phyloP scores from a whole-genome alignment of 2,113 vertebrate genomes.

The Semicossyphus pulcher region DNA sequence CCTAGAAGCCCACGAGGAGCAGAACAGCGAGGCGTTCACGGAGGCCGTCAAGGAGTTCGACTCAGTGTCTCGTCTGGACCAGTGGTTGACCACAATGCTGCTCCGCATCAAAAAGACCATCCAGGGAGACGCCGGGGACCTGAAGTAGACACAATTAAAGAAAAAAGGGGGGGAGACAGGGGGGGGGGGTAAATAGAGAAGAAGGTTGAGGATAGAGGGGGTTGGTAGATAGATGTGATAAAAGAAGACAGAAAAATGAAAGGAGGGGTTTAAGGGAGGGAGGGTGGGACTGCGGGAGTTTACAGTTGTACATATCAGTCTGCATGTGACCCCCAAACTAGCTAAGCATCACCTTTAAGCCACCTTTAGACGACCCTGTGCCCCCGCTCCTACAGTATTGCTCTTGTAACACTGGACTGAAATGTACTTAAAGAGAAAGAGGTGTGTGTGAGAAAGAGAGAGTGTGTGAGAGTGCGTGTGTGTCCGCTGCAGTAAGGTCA shows the following conservation, averaged over 20 bases:
- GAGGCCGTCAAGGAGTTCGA: constrained; percentile 98
- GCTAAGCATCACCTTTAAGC: constrained; percentile 62
- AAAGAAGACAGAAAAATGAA: background rate
- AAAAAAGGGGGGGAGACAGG: background rate
- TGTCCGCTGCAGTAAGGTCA: constrained; percentile 26
- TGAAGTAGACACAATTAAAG: constrained; percentile 84
- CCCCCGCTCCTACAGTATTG: constrained; percentile 60
- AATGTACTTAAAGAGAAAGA: constrained; percentile 33
- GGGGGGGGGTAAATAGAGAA: background rate
- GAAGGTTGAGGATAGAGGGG: background rate
- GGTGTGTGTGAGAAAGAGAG: constrained; percentile 7
- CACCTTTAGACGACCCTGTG: constrained; percentile 41
- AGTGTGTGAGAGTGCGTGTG: constrained; percentile 13
- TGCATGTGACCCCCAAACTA: constrained; percentile 72
- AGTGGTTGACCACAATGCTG: constrained; percentile 97
- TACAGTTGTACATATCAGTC: constrained; percentile 77
- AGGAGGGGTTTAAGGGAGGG: background rate
- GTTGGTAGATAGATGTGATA: background rate
- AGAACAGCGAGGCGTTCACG: constrained; percentile 96
- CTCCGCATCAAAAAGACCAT: constrained; percentile 98
- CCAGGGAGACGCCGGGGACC: constrained; percentile 91
- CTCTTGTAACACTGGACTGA: constrained; percentile 55
- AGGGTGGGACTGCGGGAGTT: constrained; percentile 35
- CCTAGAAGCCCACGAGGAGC: constrained; percentile 97
- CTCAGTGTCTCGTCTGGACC: constrained; percentile 95